Conservation (phyloP, 2,888 invertebrate species). For the Leptopilina myrica region DNA sequence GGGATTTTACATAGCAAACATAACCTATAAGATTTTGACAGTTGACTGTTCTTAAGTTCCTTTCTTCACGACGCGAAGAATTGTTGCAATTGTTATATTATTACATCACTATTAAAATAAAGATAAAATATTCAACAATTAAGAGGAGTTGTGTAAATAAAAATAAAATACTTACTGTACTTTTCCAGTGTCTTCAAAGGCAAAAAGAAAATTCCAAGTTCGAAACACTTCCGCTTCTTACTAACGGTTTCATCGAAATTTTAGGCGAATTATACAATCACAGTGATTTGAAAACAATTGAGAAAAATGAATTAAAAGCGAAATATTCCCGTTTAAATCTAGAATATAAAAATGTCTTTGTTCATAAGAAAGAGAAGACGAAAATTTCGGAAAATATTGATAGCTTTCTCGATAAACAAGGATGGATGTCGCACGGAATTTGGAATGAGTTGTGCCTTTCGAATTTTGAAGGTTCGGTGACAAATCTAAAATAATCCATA, state of each 20-base stretch:
- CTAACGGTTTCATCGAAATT: slow-evolving; percentile 47
- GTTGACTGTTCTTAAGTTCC: too few relatives aligned
- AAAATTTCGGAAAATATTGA: slow-evolving; percentile 21
- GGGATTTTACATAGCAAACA: too few relatives aligned
- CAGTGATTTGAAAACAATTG: slow-evolving; percentile 42
- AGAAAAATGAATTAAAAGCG: slow-evolving; percentile 49
- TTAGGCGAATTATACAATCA: slow-evolving; percentile 50
- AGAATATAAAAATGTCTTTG: slow-evolving; percentile 46
- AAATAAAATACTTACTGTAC: background rate
- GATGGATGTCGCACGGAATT: slow-evolving; percentile 66
- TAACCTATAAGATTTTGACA: too few relatives aligned
- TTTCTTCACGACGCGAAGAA: too few relatives aligned
- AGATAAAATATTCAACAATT: too few relatives aligned
- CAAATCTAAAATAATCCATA: background rate
- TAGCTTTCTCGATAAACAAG: slow-evolving; percentile 39
- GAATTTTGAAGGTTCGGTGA: slow-evolving; percentile 59
- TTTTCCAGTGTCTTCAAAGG: slow-evolving; percentile 50
- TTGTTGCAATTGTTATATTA: too few relatives aligned
- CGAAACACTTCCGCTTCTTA: slow-evolving; percentile 47
- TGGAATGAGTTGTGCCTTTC: slow-evolving; percentile 65
- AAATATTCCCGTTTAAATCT: slow-evolving; percentile 57
- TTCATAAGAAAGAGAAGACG: background rate
- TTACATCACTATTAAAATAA: too few relatives aligned
- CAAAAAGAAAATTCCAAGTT: slow-evolving; percentile 30
- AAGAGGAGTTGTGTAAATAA: too few relatives aligned